Percentiles rank a stretch among this genome's conserved stretches.
These are phyloP conservation scores for Oncorhynchus nerka DNA, from an alignment of 2,113 vertebrate species.

Conservation along the genomic window DNA sequence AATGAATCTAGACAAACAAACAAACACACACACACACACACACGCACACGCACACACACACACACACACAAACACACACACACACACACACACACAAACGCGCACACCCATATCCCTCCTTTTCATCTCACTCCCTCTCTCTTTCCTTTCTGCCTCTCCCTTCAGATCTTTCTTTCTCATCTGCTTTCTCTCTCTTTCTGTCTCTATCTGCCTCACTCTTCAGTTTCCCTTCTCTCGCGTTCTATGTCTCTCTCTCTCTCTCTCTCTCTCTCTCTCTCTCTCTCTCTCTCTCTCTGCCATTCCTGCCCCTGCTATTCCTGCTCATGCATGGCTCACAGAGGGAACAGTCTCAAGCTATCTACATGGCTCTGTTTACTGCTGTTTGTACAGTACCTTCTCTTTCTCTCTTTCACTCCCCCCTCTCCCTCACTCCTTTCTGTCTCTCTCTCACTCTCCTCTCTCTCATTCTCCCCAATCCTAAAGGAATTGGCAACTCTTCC, in stretches of 20 bases:
- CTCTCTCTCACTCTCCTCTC: too few relatives aligned
- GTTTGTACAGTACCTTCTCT: too few relatives aligned
- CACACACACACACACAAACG: slow-evolving; percentile 17
- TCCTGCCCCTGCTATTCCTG: background rate
- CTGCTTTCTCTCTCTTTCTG: too few relatives aligned
- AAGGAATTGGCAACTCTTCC: background rate
- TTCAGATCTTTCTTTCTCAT: too few relatives aligned
- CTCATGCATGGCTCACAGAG: too few relatives aligned
- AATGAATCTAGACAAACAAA: slow-evolving; percentile 8
- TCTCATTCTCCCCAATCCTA: too few relatives aligned
- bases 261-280: slow-evolving; percentile 4
- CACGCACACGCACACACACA: slow-evolving; percentile 10
- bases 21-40: background rate
- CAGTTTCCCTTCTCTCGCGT: too few relatives aligned
- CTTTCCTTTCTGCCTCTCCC: too few relatives aligned
- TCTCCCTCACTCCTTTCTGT: too few relatives aligned
- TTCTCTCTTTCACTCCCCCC: too few relatives aligned
- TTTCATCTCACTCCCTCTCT: slow-evolving; percentile 3
- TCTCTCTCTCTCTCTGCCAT: background rate
- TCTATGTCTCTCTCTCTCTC: background rate
- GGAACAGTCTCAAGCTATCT: too few relatives aligned
- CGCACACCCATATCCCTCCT: slow-evolving; percentile 17
- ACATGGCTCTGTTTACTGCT: too few relatives aligned
- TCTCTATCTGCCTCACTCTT: background rate
- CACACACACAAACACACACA: background rate